Base-by-base conservation (phyloP, 2,113 vertebrate genomes). In the Heliornis fulica region DNA sequence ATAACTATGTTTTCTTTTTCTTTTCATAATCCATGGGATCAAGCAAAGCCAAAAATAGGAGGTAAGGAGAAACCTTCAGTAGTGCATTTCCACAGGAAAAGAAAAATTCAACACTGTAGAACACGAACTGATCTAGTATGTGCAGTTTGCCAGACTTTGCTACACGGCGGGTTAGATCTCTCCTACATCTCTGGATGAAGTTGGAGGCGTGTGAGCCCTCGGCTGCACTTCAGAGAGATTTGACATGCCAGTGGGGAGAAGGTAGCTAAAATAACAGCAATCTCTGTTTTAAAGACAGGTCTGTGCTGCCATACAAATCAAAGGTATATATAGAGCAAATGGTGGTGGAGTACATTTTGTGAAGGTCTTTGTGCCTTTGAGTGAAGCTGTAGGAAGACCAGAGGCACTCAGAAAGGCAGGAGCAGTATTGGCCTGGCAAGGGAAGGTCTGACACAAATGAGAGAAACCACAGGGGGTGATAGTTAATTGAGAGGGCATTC, bases 21-120 rank as follows among this genome's bases (percentile, higher is more conserved):
- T 41, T 12, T 53, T 53, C 50, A 26, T 72, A 31, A 76, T 87
- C 43, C 61, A 71, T 93, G 84, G 84, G 75, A 87, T 87, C n/a
- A 93, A 72, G 34, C 40, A 91, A 82, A 91, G 59, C n/a, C 87
- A 53, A 70, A 80, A 88, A 90, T 20, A 94, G 45, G 61, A 91
- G 25, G 13, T 59, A 36, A 94, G 38, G 53, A 70, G 84, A 81
- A 85, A 40, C 25, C 79, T 87, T 85, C 45, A n/a, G 29, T 61
- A 50, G 82, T 56, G 16, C 1, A 9, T 85, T 93, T 76, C 40
- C 78, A 80, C 3, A 1, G 53, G 69, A 79, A 94, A 11, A 91
- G 69, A 79, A 84, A 82, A 81, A 76, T 29, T 78, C 69, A 65
- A 13, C 61, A 61, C 40, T 48, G 11, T 29, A 61, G 59, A 72